A percentile compares a stretch with the other conserved stretches of the same genome.
phyloP scores from a whole-genome alignment of 2,797 vertebrate genomes.

The Enteromius unitaeniatus region DNA sequence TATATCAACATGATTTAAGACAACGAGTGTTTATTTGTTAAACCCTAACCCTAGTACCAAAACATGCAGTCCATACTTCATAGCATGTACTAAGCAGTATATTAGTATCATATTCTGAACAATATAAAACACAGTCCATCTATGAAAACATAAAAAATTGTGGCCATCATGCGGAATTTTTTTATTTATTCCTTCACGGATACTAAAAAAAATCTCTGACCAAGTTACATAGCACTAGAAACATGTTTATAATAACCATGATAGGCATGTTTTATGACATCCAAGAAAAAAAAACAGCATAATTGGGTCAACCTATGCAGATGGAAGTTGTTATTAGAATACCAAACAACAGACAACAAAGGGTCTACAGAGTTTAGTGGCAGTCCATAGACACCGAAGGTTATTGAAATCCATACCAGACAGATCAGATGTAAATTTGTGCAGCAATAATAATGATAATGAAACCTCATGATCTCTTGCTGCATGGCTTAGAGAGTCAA shows the following conservation, averaged over 20 bases:
- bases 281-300: slow-evolving; percentile 71
- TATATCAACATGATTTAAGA: not conserved
- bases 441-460: slow-evolving; percentile 30
- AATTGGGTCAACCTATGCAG: slow-evolving; percentile 64
- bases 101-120: not conserved
- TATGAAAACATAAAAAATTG: slow-evolving; percentile 28
- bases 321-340: slow-evolving; percentile 65
- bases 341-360: slow-evolving; percentile 63
- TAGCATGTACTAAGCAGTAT: not conserved
- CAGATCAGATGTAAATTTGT: slow-evolving; percentile 34
- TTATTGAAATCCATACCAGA: slow-evolving; percentile 42
- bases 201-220: slow-evolving; percentile 78
- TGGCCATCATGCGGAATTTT: slow-evolving; percentile 73
- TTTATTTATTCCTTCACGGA: slow-evolving; percentile 81
- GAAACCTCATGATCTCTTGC: slow-evolving; percentile 44
- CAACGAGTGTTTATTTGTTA: not conserved
- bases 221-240: slow-evolving; percentile 82
- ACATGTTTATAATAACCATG: slow-evolving; percentile 73
- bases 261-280: slow-evolving; percentile 69
- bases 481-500: slow-evolving; percentile 16
- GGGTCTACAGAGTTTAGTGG: slow-evolving; percentile 43
- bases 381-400: slow-evolving; percentile 10
- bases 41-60: not conserved
- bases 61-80: not conserved
- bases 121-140: not conserved